Percentiles rank a stretch among this genome's conserved stretches.
Conservation (phyloP, 2,888 invertebrate genomes). For the Adelphocoris suturalis region DNA sequence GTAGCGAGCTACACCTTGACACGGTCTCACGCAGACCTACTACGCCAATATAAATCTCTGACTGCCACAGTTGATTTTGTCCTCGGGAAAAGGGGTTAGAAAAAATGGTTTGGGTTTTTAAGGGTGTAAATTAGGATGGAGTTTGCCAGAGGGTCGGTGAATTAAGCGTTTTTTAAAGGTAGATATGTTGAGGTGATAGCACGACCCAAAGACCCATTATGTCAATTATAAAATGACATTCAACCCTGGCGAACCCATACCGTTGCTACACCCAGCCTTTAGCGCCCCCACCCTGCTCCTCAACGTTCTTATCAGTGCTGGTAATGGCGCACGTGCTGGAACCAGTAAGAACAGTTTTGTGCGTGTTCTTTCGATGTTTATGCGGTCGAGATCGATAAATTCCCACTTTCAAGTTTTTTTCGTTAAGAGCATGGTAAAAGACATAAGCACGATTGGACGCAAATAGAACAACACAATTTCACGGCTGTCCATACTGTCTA, state of each 20-base stretch:
- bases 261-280: background rate
- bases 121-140: slow-evolving; percentile 33
- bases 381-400: background rate
- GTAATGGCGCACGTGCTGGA: slow-evolving; percentile 11
- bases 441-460: background rate
- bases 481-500: no score
- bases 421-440: background rate
- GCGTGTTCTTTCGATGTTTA: slow-evolving; percentile 24
- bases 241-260: background rate
- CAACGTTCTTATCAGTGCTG: background rate
- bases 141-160: background rate
- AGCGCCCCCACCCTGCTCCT: background rate
- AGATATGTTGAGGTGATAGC: background rate
- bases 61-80: slow-evolving; percentile 35
- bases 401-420: background rate
- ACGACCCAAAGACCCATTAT: slow-evolving; percentile 31
- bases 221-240: slow-evolving; percentile 28
- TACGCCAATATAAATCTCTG: slow-evolving; percentile 31
- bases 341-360: slow-evolving; percentile 23
- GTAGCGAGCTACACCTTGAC: slow-evolving; percentile 5
- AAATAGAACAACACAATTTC: no score
- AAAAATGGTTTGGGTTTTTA: slow-evolving; percentile 9
- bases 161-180: background rate
- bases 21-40: background rate
- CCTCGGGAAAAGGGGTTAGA: background rate